These are phyloP conservation scores for Littorina saxatilis DNA, from an alignment of 1,140 invertebrate genomes.

Conservation along the genomic window DNA sequence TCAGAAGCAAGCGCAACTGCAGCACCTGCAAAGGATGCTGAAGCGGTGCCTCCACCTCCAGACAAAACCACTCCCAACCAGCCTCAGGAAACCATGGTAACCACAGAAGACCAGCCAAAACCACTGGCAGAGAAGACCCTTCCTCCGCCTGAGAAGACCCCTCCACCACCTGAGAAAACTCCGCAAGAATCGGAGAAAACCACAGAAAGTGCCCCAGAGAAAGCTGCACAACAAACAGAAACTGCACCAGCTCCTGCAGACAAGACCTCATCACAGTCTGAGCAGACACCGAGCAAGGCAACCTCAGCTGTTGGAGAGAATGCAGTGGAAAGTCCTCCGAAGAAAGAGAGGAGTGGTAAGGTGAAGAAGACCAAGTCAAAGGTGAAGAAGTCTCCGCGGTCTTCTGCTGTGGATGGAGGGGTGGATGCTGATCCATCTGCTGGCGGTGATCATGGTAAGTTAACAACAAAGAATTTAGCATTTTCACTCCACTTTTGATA, in stretches of 20 bases:
- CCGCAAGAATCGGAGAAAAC: background rate
- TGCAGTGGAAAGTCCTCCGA: background rate
- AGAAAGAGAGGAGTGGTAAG: constrained; percentile 1
- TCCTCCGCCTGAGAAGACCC: background rate
- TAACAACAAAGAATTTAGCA: no score
- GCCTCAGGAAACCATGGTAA: background rate
- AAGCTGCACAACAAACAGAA: background rate
- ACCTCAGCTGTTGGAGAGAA: background rate
- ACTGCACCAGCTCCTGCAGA: background rate
- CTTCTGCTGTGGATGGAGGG: background rate
- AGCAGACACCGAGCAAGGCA: background rate
- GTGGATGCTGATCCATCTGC: background rate
- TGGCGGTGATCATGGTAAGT: no score
- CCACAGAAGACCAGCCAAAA: background rate
- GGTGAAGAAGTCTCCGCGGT: background rate
- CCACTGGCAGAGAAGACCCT: background rate
- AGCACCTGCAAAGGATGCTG: background rate
- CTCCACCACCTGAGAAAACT: background rate
- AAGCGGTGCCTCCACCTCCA: background rate
- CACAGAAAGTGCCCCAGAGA: background rate
- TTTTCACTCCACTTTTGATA: no score
- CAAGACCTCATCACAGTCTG: background rate
- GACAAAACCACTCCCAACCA: background rate
- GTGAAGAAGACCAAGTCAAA: constrained; percentile 10
- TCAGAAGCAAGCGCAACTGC: background rate